phyloP scores from a whole-genome alignment of 2,797 vertebrate genomes.

The Peromyscus aztecus region DNA sequence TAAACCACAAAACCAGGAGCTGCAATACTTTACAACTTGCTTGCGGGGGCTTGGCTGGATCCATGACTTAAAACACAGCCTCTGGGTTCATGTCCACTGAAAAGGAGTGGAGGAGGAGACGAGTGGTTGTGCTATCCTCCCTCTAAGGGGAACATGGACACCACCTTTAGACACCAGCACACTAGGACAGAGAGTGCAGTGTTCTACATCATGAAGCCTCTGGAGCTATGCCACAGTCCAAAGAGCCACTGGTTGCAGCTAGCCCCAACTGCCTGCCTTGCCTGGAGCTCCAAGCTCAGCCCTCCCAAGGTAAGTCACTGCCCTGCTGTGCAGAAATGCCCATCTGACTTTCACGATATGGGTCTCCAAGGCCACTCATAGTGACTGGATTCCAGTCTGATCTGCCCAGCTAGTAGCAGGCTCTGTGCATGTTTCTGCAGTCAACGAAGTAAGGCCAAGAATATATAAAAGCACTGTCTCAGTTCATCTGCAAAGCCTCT shows the following conservation, averaged over 20 bases:
- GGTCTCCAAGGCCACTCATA: neutral
- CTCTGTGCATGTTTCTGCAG: neutral
- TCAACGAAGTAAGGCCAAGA: neutral
- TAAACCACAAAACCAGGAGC: neutral
- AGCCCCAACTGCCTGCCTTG: neutral
- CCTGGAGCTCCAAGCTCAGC: neutral
- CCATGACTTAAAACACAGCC: neutral
- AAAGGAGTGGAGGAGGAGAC: neutral
- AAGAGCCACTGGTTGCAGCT: neutral
- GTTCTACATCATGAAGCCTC: neutral
- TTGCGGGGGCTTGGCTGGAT: no score
- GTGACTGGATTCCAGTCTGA: no score
- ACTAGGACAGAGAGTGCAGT: neutral
- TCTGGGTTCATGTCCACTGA: rapidly evolving
- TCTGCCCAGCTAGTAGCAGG: neutral
- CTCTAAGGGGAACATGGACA: neutral
- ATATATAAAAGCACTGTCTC: neutral
- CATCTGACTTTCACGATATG: neutral
- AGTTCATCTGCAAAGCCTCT: neutral
- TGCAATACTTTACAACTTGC: neutral
- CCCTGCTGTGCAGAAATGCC: neutral
- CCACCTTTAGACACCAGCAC: neutral
- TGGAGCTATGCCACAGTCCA: neutral
- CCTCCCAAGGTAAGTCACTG: neutral
- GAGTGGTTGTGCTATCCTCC: rapidly evolving